A percentile compares a stretch with the other conserved stretches of the same genome.
phyloP scores from a whole-genome alignment of 2,797 vertebrate species.

The Lagodon rhomboides region DNA sequence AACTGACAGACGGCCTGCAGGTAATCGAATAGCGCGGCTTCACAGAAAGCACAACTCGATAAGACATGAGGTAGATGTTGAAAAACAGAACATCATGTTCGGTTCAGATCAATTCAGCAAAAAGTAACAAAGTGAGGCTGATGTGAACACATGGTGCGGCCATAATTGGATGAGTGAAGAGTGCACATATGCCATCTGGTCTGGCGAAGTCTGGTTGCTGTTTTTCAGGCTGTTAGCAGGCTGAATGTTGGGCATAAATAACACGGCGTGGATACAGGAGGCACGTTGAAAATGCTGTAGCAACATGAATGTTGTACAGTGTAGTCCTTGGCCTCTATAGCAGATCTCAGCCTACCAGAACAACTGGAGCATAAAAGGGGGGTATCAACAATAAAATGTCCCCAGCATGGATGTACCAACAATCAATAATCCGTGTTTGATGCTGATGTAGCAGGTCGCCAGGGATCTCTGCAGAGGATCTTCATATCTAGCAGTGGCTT shows the following conservation, averaged over 20 bases:
- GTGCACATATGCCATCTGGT: background rate
- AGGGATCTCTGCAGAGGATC: conserved; percentile 1
- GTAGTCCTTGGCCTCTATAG: background rate
- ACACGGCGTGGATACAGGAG: conserved; percentile 18
- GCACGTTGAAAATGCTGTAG: background rate
- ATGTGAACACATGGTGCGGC: background rate
- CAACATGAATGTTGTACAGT: background rate
- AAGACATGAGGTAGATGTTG: conserved; percentile 19
- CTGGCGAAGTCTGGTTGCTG: conserved; percentile 19
- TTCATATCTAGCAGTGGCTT: background rate
- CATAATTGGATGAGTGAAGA: conserved; percentile 12
- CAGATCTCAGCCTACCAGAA: conserved; percentile 4
- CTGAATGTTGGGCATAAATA: conserved; percentile 42
- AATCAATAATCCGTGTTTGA: background rate
- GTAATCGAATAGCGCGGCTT: conserved; percentile 45
- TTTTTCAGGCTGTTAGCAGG: conserved; percentile 28
- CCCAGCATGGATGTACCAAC: background rate
- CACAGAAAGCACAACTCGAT: conserved; percentile 43
- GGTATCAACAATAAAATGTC: background rate
- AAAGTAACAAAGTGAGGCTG: conserved; percentile 11
- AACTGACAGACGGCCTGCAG: conserved; percentile 37
- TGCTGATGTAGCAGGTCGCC: background rate
- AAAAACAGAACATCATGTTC: conserved; percentile 20
- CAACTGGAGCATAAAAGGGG: background rate
- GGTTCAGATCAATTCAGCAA: background rate